Percentiles rank a stretch among this genome's conserved stretches.
phyloP scores from a whole-genome alignment of 2,888 invertebrate species.

The Cheilosia pagana region DNA sequence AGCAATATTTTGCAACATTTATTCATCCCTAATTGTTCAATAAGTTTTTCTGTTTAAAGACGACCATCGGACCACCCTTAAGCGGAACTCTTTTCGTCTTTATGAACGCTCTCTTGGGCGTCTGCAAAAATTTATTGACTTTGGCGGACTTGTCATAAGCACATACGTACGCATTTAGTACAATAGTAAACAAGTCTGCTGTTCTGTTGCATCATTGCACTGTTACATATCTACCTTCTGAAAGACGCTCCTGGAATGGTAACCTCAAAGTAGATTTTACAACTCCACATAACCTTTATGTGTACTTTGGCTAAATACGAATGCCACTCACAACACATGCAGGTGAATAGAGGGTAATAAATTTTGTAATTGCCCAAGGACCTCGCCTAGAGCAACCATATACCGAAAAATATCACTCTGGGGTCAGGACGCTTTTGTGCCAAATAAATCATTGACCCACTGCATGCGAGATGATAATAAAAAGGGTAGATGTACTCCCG shows the following conservation, averaged over 20 bases:
- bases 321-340: constrained; percentile 15
- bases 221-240: background rate
- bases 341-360: constrained; percentile 51
- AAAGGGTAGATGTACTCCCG: background rate
- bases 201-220: constrained; percentile 10
- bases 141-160: constrained; percentile 28
- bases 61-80: background rate
- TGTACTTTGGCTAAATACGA: constrained; percentile 2
- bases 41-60: background rate
- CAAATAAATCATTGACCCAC: constrained; percentile 52
- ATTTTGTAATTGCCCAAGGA: constrained; percentile 51
- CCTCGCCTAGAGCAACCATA: background rate
- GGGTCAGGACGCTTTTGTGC: constrained; percentile 24
- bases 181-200: background rate
- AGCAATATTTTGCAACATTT: too few species aligned
- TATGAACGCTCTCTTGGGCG: constrained; percentile 20
- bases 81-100: constrained; percentile 15
- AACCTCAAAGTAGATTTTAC: constrained; percentile 17
- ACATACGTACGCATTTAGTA: background rate
- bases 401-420: constrained; percentile 38
- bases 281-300: constrained; percentile 16
- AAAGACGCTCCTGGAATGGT: background rate
- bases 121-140: background rate
- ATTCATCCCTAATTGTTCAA: background rate
- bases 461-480: background rate